Conservation (phyloP, 2,888 invertebrate species). For the Epinotia ramella region DNA sequence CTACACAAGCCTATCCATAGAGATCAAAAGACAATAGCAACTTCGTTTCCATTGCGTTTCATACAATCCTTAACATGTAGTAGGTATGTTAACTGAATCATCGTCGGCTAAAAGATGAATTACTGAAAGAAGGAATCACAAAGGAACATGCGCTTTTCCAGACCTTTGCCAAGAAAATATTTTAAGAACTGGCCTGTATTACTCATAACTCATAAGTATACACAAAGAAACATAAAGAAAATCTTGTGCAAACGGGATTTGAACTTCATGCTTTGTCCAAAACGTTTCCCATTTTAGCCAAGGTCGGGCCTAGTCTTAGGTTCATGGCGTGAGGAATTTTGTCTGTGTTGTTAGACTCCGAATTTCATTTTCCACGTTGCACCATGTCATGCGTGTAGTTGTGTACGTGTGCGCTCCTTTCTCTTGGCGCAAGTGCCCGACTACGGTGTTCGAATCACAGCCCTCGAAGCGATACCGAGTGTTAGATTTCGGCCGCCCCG, state of each 20-base stretch:
- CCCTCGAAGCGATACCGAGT: not conserved
- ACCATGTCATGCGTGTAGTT: no score
- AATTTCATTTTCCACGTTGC: not conserved
- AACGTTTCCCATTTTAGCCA: not conserved
- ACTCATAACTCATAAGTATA: not conserved
- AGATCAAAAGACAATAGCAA: slow-evolving; percentile 23
- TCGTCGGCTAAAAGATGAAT: not conserved
- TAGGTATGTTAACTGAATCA: not conserved
- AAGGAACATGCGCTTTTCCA: not conserved
- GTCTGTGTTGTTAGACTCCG: not conserved
- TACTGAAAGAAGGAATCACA: not conserved
- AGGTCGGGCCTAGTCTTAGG: not conserved
- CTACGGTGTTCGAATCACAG: not conserved
- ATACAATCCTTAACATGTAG: not conserved
- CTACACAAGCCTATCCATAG: slow-evolving; percentile 15
- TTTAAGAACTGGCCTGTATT: not conserved
- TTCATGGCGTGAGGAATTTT: not conserved
- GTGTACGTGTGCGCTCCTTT: no score
- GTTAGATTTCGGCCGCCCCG: not conserved
- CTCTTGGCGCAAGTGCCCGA: not conserved
- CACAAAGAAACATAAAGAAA: not conserved
- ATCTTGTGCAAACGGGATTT: not conserved
- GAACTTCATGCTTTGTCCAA: not conserved
- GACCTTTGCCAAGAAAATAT: slow-evolving; percentile 3
- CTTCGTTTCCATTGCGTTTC: not conserved